A percentile compares a stretch with the other conserved stretches of the same genome.
phyloP scores from a whole-genome alignment of 2,888 invertebrate genomes.

The Coenonympha arcania region DNA sequence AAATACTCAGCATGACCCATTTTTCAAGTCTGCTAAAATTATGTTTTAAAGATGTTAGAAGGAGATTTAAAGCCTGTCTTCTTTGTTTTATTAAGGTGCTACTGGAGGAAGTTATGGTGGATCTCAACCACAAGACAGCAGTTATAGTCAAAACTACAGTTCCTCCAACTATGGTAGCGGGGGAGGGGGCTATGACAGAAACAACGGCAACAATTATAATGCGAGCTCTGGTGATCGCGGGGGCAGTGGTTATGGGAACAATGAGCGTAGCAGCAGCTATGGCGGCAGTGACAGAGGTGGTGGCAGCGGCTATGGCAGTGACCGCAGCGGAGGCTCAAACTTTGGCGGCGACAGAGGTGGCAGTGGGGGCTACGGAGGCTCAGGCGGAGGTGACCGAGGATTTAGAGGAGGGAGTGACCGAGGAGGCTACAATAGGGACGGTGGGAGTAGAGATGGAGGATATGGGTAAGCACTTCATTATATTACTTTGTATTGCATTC shows the following conservation, averaged over 20 bases:
- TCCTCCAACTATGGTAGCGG: constrained; percentile 48
- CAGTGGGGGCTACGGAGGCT: constrained; percentile 48
- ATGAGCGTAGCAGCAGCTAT: constrained; percentile 56
- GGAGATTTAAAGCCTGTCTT: too few relatives aligned
- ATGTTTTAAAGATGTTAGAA: too few relatives aligned
- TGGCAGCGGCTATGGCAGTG: constrained; percentile 58
- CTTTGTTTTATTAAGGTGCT: constrained; percentile 24
- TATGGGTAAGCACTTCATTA: constrained; percentile 71
- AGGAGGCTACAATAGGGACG: constrained; percentile 72
- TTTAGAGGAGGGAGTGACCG: constrained; percentile 62
- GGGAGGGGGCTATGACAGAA: constrained; percentile 45
- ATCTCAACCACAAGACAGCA: constrained; percentile 42
- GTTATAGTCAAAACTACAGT: constrained; percentile 52
- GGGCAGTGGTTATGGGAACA: constrained; percentile 52
- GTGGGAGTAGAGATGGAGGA: constrained; percentile 73
- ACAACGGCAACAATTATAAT: constrained; percentile 47
- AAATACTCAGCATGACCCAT: too few relatives aligned
- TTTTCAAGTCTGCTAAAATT: too few relatives aligned
- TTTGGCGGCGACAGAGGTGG: constrained; percentile 61
- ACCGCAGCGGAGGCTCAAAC: constrained; percentile 35
- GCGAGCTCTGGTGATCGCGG: constrained; percentile 55
- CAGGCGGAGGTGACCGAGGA: constrained; percentile 49
- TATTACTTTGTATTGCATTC: neutral
- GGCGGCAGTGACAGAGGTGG: constrained; percentile 50
- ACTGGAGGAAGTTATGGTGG: constrained; percentile 50